A percentile compares a stretch with the other conserved stretches of the same genome.
Conservation (phyloP, 2,113 vertebrate species). For the Upupa epops region DNA sequence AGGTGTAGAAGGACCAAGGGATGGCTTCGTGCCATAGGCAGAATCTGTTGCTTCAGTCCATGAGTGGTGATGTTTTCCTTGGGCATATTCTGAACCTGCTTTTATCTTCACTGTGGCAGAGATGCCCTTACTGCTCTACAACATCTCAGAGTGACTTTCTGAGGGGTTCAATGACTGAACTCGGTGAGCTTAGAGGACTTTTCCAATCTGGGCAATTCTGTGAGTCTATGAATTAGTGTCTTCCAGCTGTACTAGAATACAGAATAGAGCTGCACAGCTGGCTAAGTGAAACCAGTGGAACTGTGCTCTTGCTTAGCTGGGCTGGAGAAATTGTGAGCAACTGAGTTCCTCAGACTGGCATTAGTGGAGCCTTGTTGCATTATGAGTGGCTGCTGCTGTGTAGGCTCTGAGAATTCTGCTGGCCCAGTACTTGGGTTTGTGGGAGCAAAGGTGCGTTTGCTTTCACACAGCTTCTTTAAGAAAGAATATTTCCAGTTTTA, state of each 20-base stretch:
- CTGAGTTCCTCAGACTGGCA: not conserved
- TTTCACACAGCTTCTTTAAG: not conserved
- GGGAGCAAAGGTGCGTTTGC: not conserved
- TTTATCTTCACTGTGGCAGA: not conserved
- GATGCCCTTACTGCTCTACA: not conserved
- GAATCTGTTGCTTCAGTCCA: not conserved
- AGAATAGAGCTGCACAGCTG: not conserved
- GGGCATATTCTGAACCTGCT: not conserved
- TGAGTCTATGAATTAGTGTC: not conserved
- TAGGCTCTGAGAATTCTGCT: not conserved
- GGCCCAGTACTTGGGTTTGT: not conserved
- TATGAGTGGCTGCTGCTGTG: not conserved
- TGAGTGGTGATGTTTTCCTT: not conserved
- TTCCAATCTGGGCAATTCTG: too few species aligned
- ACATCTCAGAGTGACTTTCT: not conserved
- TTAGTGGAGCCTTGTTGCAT: not conserved
- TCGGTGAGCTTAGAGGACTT: too few species aligned
- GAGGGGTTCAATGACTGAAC: too few species aligned
- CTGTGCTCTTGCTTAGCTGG: not conserved
- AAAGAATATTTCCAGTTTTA: not conserved
- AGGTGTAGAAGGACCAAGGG: not conserved
- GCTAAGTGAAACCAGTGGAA: not conserved
- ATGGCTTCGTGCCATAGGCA: fast-evolving
- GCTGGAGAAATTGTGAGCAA: not conserved
- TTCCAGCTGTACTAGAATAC: not conserved